phyloP scores from a whole-genome alignment of 2,797 vertebrate species.

The Heterohyrax brucei region DNA sequence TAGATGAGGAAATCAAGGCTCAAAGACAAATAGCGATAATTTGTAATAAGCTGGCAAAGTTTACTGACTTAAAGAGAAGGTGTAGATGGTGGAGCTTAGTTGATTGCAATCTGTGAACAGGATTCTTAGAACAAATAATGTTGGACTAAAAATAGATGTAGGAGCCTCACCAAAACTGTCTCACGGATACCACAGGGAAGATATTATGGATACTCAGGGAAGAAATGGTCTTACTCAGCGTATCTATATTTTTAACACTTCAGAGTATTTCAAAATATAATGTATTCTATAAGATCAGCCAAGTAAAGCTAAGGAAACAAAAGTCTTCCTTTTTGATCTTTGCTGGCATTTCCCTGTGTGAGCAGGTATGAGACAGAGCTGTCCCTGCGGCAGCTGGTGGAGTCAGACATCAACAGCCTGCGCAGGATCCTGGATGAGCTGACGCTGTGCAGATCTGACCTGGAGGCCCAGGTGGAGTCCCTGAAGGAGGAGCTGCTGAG shows the following conservation, averaged over 20 bases:
- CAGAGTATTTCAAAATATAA: not conserved
- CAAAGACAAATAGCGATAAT: not conserved
- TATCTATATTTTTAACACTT: not conserved
- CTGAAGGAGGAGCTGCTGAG: slow-evolving; percentile 95
- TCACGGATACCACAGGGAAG: not conserved
- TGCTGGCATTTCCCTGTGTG: slow-evolving; percentile 34
- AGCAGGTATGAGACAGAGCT: slow-evolving; percentile 94
- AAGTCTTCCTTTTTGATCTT: not conserved
- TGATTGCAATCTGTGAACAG: not conserved
- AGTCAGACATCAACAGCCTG: slow-evolving; percentile 94
- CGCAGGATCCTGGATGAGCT: slow-evolving; percentile 95
- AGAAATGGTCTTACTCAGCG: not conserved
- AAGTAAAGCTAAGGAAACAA: not conserved
- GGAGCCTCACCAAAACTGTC: not conserved
- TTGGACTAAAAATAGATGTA: not conserved
- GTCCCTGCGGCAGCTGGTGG: slow-evolving; percentile 93
- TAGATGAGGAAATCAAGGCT: not conserved
- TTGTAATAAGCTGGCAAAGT: not conserved
- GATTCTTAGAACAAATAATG: not conserved
- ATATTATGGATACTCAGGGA: not conserved
- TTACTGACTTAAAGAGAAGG: too few species aligned
- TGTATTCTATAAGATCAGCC: not conserved
- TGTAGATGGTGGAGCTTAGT: not conserved
- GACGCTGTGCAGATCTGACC: slow-evolving; percentile 94
- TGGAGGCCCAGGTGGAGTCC: slow-evolving; percentile 96